phyloP scores from a whole-genome alignment of 2,797 vertebrate genomes.

The Coilia nasus region DNA sequence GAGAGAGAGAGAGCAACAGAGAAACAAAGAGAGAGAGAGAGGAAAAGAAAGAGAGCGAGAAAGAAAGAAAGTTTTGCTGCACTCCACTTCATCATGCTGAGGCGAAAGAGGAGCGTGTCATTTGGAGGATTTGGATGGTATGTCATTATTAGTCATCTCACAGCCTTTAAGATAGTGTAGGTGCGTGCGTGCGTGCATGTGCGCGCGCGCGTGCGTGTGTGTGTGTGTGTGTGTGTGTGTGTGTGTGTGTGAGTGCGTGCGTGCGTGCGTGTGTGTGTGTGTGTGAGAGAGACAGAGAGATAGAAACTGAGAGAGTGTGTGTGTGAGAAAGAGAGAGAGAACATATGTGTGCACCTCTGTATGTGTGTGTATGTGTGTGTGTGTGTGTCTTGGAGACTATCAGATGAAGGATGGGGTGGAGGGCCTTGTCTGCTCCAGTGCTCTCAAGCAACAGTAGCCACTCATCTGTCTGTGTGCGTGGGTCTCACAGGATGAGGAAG shows the following conservation, averaged over 20 bases:
- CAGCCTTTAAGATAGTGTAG: neutral
- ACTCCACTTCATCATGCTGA: constrained; percentile 78
- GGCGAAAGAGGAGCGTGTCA: constrained; percentile 91
- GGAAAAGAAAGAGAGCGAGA: constrained; percentile 42
- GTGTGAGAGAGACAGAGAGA: no score
- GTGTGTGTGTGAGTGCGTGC: neutral
- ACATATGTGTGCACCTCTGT: neutral
- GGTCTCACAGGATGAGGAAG: neutral
- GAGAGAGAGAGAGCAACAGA: constrained; percentile 44
- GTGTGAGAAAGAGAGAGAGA: neutral
- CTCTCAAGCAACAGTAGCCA: neutral
- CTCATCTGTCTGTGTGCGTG: neutral
- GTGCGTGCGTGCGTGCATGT: neutral
- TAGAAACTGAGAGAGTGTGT: no score
- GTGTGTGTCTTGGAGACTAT: neutral
- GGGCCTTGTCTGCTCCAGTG: neutral
- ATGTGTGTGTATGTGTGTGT: neutral
- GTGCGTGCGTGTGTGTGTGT: neutral
- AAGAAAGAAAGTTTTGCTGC: constrained; percentile 32
- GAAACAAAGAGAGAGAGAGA: constrained; percentile 45
- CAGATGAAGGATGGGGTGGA: neutral
- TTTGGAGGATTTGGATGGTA: constrained; percentile 96
- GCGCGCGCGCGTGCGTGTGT: neutral
- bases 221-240: neutral
- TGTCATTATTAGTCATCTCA: constrained; percentile 61